phyloP scores from a whole-genome alignment of 23 tunicate genomes.

The Ascidia mentula region DNA sequence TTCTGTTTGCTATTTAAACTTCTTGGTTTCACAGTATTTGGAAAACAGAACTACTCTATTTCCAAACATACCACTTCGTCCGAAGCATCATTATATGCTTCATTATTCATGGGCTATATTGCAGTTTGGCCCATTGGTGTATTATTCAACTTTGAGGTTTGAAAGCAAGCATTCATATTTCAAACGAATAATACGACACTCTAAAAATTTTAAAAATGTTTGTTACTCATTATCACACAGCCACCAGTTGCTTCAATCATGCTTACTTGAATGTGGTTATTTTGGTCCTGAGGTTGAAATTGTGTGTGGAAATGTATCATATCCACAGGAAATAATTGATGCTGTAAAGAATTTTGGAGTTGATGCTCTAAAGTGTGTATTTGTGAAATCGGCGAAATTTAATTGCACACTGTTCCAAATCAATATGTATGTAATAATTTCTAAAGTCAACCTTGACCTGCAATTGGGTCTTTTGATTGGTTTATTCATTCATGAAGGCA shows the following conservation, averaged over 20 bases:
- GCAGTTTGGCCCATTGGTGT: constrained; percentile 18
- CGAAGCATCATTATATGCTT: constrained; percentile 30
- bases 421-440: too few species aligned
- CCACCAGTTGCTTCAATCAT: constrained; percentile 30
- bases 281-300: constrained; percentile 12
- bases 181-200: constrained; percentile 13
- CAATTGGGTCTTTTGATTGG: too few species aligned
- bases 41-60: not conserved
- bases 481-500: too few species aligned
- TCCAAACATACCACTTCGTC: constrained; percentile 11
- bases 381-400: too few species aligned
- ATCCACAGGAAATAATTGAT: too few species aligned
- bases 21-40: constrained; percentile 1
- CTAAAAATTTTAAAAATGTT: constrained; percentile 21
- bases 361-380: too few species aligned
- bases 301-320: too few species aligned
- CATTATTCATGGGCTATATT: constrained; percentile 24
- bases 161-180: constrained; percentile 38
- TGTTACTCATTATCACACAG: constrained; percentile 15
- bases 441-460: too few species aligned
- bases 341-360: too few species aligned
- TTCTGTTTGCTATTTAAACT: not conserved
- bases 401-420: too few species aligned
- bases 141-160: constrained; percentile 26
- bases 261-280: constrained; percentile 18